These are phyloP conservation scores for Melanotaenia duboulayi DNA, from an alignment of 2,113 vertebrate genomes.

Conservation along the genomic window DNA sequence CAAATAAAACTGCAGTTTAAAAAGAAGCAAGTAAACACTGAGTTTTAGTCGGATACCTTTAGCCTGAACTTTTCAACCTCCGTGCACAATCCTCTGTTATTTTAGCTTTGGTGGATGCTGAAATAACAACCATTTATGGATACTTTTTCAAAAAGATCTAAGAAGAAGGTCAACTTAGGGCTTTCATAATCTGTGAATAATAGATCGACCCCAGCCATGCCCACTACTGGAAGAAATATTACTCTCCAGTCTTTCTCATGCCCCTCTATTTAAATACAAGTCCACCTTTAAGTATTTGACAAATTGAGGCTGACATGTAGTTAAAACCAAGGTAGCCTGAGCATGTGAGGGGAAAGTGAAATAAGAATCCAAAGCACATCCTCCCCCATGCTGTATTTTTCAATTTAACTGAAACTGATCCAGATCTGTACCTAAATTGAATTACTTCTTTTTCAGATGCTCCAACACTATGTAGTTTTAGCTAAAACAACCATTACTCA, in stretches of 20 bases:
- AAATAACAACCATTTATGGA: constrained; percentile 13
- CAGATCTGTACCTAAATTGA: too few relatives aligned
- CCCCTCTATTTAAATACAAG: constrained; percentile 6
- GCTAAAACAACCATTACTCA: background rate
- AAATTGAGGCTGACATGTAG: background rate
- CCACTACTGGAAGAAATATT: constrained; percentile 1
- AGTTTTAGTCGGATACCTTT: background rate
- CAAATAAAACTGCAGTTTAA: constrained; percentile 14
- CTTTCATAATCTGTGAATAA: constrained; percentile 68
- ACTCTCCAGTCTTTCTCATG: constrained; percentile 24
- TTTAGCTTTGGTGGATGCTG: background rate
- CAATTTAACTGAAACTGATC: background rate
- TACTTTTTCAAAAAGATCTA: constrained; percentile 9
- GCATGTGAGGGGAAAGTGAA: background rate
- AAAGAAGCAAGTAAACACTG: background rate
- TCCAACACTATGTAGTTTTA: too few relatives aligned
- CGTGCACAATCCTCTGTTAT: background rate
- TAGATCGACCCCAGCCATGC: constrained; percentile 29
- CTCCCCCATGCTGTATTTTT: background rate
- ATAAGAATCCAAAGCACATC: background rate
- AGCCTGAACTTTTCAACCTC: constrained; percentile 9
- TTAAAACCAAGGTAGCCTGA: background rate
- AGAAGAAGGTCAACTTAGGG: constrained; percentile 49
- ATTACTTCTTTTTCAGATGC: too few relatives aligned
- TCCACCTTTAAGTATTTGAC: background rate